Percentiles rank a stretch among this genome's conserved stretches.
Evolutionary conservation across 2,888 invertebrate genomes (phyloP).

Genomic region (Oscheius sp.): DNA sequence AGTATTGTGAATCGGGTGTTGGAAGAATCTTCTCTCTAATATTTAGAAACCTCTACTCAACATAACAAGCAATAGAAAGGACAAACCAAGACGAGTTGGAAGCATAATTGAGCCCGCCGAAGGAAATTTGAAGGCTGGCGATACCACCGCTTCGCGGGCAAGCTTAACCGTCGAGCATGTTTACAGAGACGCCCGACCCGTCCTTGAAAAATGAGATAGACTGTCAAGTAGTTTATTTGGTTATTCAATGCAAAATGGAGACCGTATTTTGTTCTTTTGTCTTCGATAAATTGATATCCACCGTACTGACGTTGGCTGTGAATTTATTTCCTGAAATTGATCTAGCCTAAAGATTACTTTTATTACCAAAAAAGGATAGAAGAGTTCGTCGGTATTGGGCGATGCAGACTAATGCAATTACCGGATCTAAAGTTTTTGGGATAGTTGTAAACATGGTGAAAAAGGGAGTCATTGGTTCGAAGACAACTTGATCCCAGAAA

Average conservation of each 20-base stretch:
- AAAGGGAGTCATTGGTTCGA: constrained; percentile 16
- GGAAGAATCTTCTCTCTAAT: not conserved
- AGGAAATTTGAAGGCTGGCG: constrained; percentile 14
- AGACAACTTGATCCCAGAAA: constrained; percentile 18
- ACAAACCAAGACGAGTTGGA: not conserved
- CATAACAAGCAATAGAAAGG: constrained; percentile 3
- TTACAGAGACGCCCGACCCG: not conserved
- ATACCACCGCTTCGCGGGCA: constrained; percentile 13
- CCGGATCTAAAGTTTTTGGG: constrained; percentile 15
- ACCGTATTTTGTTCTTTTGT: too few relatives aligned
- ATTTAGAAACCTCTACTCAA: not conserved
- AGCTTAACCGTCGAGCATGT: constrained; percentile 1
- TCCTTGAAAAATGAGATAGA: not conserved
- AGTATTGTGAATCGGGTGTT: too few relatives aligned
- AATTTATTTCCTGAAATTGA: too few relatives aligned
- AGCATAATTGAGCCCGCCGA: not conserved
- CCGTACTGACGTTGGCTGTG: too few relatives aligned
- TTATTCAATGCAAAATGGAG: not conserved
- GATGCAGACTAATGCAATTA: constrained; percentile 9
- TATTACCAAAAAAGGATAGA: not conserved
- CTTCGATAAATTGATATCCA: too few relatives aligned
- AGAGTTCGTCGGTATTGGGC: constrained; percentile 9
- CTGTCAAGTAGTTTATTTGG: not conserved
- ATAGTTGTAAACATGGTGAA: constrained; percentile 18
- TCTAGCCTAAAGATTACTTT: too few relatives aligned